Conservation (phyloP, 2,797 vertebrate species). For the Anguilla anguilla region DNA sequence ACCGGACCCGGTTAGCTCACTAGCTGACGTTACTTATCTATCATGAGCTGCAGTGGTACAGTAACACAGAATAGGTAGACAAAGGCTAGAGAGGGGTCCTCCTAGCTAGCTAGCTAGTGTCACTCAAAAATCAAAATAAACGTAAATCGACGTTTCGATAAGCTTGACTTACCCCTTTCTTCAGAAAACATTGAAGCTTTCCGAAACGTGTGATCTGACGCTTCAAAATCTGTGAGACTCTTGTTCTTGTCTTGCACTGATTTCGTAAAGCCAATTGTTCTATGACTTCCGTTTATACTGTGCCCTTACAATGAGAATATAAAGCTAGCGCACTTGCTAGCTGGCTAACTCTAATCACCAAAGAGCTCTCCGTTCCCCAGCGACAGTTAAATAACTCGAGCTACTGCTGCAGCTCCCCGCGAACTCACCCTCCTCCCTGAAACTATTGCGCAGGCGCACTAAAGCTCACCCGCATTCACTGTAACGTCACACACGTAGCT, state of each 20-base stretch:
- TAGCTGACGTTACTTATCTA: no score
- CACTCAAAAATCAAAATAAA: slow-evolving; percentile 6
- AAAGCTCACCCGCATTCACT: not conserved
- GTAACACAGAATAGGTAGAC: not conserved
- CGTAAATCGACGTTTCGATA: not conserved
- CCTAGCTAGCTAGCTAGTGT: not conserved
- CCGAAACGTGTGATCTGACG: not conserved
- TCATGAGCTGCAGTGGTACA: not conserved
- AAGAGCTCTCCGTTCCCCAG: not conserved
- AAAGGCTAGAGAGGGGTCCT: not conserved
- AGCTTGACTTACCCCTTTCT: slow-evolving; percentile 13
- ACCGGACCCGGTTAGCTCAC: not conserved
- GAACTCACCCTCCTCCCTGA: slow-evolving; percentile 8
- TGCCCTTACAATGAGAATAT: slow-evolving; percentile 5
- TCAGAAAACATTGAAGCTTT: slow-evolving; percentile 22
- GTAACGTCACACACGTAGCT: not conserved
- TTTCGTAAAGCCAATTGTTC: not conserved
- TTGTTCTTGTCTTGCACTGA: slow-evolving; percentile 1
- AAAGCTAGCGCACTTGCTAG: not conserved
- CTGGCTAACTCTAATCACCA: not conserved
- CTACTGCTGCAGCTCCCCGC: slow-evolving; percentile 9
- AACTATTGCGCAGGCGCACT: slow-evolving; percentile 6
- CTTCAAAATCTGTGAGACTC: not conserved
- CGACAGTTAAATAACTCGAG: slow-evolving; percentile 10
- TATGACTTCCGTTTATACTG: not conserved